phyloP scores from a whole-genome alignment of 2,113 vertebrate genomes.

The Meleagris gallopavo region DNA sequence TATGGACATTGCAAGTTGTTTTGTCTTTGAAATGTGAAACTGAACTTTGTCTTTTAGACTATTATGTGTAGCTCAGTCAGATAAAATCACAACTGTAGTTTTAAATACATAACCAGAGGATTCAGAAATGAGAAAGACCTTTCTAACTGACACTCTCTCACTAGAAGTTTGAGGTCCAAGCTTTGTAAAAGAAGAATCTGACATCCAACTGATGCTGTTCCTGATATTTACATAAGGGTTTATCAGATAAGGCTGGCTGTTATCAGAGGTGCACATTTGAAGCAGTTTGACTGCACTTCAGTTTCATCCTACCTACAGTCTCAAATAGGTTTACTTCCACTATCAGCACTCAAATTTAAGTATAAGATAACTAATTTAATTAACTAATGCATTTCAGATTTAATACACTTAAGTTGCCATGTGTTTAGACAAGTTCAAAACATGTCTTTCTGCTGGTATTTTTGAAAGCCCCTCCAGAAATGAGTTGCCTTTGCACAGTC shows the following conservation, averaged over 20 bases:
- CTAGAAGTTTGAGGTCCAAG: background rate
- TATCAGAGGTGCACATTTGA: background rate
- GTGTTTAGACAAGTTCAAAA: background rate
- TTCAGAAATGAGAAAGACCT: background rate
- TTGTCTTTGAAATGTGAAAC: background rate
- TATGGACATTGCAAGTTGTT: background rate
- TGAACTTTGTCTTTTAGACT: background rate
- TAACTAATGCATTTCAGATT: background rate
- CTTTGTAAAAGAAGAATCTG: background rate
- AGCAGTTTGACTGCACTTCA: background rate
- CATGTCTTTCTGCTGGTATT: slow-evolving; percentile 5
- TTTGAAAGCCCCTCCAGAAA: slow-evolving; percentile 13
- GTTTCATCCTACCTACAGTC: background rate
- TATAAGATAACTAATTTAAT: background rate
- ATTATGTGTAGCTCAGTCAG: background rate
- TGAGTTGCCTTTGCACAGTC: slow-evolving; percentile 7
- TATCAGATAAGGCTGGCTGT: background rate
- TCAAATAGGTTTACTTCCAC: background rate
- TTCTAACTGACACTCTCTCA: background rate
- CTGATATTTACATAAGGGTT: background rate
- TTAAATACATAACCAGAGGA: background rate
- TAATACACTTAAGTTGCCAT: background rate
- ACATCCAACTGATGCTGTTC: background rate
- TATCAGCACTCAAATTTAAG: background rate
- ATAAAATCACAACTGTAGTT: background rate